phyloP scores from a whole-genome alignment of 2,888 invertebrate genomes.

The Drosophila meridionalis region DNA sequence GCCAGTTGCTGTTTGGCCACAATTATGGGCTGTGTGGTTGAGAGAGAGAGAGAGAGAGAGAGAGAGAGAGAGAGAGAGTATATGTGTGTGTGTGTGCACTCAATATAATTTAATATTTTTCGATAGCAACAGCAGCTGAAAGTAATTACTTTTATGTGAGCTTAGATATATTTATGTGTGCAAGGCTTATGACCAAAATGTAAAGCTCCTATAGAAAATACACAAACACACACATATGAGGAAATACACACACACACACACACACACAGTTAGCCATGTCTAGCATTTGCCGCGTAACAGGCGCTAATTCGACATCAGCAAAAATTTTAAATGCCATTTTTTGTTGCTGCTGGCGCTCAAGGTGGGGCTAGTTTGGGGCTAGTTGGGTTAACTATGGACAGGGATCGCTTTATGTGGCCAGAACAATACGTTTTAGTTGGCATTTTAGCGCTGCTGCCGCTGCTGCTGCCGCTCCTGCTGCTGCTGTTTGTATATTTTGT shows the following conservation, averaged over 20 bases:
- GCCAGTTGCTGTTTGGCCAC: constrained; percentile 35
- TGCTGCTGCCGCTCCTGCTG: constrained; percentile 1
- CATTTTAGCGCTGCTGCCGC: constrained; percentile 17
- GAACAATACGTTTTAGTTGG: constrained; percentile 53
- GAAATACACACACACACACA: background rate
- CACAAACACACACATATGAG: background rate
- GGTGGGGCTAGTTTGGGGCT: background rate
- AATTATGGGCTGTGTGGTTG: constrained; percentile 61
- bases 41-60: constrained; percentile 1
- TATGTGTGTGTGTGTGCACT: constrained; percentile 61
- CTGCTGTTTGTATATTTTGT: constrained; percentile 31
- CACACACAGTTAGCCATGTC: background rate
- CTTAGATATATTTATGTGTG: constrained; percentile 77
- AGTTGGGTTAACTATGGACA: constrained; percentile 1
- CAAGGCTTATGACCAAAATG: constrained; percentile 48
- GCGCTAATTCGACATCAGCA: constrained; percentile 72
- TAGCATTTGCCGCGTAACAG: constrained; percentile 5
- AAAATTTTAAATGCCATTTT: constrained; percentile 62
- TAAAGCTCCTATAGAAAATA: constrained; percentile 5
- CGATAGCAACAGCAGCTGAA: constrained; percentile 79
- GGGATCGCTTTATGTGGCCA: constrained; percentile 23
- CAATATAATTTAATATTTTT: constrained; percentile 80
- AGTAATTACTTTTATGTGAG: constrained; percentile 78
- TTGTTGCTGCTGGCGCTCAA: background rate
- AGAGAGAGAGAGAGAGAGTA: constrained; percentile 15